These are phyloP conservation scores for Ellobius talpinus DNA, from an alignment of 2,113 vertebrate genomes.

Conservation along the genomic window DNA sequence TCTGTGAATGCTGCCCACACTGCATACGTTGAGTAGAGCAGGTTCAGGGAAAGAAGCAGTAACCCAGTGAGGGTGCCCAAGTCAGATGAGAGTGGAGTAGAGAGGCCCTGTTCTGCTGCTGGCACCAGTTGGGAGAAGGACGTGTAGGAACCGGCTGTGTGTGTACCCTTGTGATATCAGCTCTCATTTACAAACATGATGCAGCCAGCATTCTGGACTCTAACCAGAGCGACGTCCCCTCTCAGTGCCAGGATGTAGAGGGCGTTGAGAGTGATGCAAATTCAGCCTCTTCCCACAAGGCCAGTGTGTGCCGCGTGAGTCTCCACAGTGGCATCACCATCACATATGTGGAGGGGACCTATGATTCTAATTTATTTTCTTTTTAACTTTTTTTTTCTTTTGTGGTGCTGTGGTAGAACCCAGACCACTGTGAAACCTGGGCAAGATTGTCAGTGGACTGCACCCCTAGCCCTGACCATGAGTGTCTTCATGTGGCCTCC, in stretches of 20 bases:
- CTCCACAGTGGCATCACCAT: neutral
- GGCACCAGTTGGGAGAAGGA: neutral
- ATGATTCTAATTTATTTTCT: neutral
- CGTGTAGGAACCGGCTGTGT: neutral
- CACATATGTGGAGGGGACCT: neutral
- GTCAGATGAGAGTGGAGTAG: neutral
- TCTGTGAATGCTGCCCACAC: neutral
- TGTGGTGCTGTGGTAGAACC: neutral
- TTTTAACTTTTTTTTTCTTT: neutral
- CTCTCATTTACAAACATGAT: neutral
- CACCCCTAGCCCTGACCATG: neutral
- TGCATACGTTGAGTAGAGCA: neutral
- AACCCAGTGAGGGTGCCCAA: neutral
- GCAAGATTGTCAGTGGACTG: neutral
- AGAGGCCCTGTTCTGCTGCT: neutral
- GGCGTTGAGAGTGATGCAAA: neutral
- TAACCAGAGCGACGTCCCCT: neutral
- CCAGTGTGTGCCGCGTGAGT: neutral
- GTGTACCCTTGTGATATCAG: neutral
- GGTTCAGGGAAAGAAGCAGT: neutral
- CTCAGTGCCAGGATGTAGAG: neutral
- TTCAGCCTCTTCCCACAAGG: neutral
- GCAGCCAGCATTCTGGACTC: neutral
- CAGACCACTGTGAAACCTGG: too few relatives aligned
- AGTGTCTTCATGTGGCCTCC: neutral